Evolutionary conservation across 1,140 invertebrate genomes (phyloP).

Genomic region (Polypedilum pembai): DNA sequence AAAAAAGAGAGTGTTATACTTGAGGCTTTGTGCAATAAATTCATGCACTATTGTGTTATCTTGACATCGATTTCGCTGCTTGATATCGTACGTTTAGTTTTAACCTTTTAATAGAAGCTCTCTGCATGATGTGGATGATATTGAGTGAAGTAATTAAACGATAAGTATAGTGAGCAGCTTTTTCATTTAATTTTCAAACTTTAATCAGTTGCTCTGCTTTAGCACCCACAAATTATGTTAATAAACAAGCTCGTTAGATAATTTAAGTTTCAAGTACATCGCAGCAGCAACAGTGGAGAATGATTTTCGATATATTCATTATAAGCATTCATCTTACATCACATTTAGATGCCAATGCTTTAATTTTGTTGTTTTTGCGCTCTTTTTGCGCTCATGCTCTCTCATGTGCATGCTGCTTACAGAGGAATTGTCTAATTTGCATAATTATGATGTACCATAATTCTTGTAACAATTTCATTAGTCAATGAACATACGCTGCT

Average conservation of each 20-base stretch:
- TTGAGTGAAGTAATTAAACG: no score
- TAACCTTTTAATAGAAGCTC: no score
- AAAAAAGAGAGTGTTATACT: no score
- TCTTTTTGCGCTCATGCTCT: background rate
- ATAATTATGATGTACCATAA: constrained; percentile 26
- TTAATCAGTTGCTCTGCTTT: background rate
- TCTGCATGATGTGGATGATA: no score
- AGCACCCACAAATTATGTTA: constrained; percentile 26
- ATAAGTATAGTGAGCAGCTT: no score
- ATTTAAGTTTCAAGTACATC: constrained; percentile 27
- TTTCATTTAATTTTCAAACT: constrained; percentile 6
- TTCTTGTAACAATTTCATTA: constrained; percentile 23
- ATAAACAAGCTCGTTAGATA: constrained; percentile 23
- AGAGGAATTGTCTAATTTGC: constrained; percentile 19
- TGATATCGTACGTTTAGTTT: no score
- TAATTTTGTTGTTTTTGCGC: background rate
- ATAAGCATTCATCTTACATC: background rate
- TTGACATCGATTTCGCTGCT: no score
- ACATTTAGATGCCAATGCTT: background rate
- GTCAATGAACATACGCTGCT: background rate
- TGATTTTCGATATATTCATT: background rate
- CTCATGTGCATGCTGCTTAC: background rate
- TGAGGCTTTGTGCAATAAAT: no score
- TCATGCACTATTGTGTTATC: no score
- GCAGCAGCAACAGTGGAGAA: background rate